Evolutionary conservation across 2,888 invertebrate genomes (phyloP).

Genomic region (Nephrotoma flavescens): DNA sequence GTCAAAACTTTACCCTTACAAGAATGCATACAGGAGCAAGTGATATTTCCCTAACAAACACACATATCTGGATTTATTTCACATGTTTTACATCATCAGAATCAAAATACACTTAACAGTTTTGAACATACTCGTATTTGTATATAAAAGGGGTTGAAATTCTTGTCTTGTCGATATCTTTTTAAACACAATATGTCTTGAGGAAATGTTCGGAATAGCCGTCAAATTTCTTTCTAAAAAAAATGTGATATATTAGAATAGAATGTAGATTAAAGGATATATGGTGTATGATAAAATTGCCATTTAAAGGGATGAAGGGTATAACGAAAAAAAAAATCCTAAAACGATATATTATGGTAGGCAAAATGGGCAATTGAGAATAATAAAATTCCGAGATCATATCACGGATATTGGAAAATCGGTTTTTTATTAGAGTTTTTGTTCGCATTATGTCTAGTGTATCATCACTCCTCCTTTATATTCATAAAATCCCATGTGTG

Average conservation of each 20-base stretch:
- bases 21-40: background rate
- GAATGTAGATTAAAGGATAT: background rate
- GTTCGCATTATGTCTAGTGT: background rate
- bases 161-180: background rate
- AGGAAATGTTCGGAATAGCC: background rate
- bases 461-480: background rate
- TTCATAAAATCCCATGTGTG: background rate
- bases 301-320: background rate
- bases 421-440: slow-evolving; percentile 9
- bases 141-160: background rate
- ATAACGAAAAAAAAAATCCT: background rate
- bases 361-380: slow-evolving; percentile 10
- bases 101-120: background rate
- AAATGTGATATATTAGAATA: background rate
- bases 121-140: background rate
- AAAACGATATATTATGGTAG: background rate
- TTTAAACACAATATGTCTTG: background rate
- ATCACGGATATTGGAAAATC: slow-evolving; percentile 11
- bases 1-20: background rate
- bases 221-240: background rate
- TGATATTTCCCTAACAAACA: background rate
- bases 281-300: background rate
- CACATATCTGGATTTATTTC: slow-evolving; percentile 5
- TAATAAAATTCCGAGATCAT: slow-evolving; percentile 7
- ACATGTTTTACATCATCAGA: slow-evolving; percentile 6